These are phyloP conservation scores for Amphipyra berbera DNA, from an alignment of 2,888 invertebrate species.

Conservation along the genomic window DNA sequence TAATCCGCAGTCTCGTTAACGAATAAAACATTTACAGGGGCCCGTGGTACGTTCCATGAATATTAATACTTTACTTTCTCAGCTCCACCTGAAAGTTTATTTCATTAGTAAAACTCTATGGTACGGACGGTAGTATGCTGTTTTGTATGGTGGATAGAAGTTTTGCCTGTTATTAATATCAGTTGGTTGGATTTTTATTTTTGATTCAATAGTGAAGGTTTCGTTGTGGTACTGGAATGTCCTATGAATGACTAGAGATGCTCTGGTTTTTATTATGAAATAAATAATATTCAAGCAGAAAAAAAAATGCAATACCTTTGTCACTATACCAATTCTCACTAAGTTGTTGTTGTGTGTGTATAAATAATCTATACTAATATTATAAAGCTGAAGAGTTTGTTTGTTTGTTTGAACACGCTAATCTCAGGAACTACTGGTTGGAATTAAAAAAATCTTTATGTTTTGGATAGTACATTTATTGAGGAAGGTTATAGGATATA, in stretches of 20 bases:
- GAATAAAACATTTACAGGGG: constrained; percentile 89
- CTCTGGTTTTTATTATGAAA: neutral
- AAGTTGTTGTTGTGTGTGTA: no score
- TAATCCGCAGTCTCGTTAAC: constrained; percentile 87
- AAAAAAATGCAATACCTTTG: no score
- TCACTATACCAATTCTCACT: no score
- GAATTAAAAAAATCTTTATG: no score
- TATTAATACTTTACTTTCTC: constrained; percentile 84
- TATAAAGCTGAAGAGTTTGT: no score
- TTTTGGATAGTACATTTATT: no score
- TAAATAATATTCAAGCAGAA: neutral
- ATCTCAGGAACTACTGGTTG: no score
- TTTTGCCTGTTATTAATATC: constrained; percentile 34
- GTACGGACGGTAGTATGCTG: constrained; percentile 56
- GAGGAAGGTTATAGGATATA: no score
- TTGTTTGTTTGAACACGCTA: no score
- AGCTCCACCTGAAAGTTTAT: constrained; percentile 85
- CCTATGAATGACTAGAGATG: neutral
- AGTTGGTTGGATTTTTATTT: constrained; percentile 30
- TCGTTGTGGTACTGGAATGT: neutral
- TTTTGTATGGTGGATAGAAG: constrained; percentile 22
- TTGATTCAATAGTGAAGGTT: constrained; percentile 7
- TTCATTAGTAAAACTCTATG: constrained; percentile 80
- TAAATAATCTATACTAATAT: no score
- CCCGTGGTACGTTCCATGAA: constrained; percentile 78